A percentile compares a stretch with the other conserved stretches of the same genome.
These are phyloP conservation scores for Polymixis flavicincta DNA, from an alignment of 2,888 invertebrate genomes.

Conservation along the genomic window DNA sequence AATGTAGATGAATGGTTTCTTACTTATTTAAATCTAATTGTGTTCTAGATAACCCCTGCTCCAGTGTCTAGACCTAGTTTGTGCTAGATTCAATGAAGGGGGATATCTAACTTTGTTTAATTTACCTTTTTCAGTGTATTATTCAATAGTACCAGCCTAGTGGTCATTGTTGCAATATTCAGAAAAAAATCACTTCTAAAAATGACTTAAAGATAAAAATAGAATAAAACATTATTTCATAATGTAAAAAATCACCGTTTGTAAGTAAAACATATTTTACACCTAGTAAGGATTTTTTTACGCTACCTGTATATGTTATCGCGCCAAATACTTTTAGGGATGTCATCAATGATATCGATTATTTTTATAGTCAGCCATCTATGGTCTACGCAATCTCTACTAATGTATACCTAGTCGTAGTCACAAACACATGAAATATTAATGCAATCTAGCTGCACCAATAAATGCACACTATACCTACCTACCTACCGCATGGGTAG, in stretches of 20 bases:
- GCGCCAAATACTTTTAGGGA: no score
- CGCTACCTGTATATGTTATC: no score
- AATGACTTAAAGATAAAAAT: no score
- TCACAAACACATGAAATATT: constrained; percentile 39
- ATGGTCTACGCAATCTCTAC: neutral
- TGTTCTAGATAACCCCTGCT: constrained; percentile 13
- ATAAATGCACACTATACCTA: constrained; percentile 21
- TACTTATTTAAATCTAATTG: neutral
- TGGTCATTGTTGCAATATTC: no score
- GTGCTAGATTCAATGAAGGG: neutral
- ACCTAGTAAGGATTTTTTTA: no score
- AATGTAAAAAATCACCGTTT: no score
- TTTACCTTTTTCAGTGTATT: neutral
- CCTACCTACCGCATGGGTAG: neutral
- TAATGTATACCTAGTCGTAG: neutral
- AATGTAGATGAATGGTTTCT: constrained; percentile 26
- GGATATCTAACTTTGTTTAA: neutral
- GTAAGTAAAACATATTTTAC: no score
- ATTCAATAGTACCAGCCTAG: no score
- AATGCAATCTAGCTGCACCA: constrained; percentile 36
- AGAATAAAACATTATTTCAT: no score
- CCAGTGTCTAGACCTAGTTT: neutral
- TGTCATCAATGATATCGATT: no score
- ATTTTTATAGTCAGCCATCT: no score
- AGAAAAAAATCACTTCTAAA: no score